Evolutionary conservation across 2,113 vertebrate species (phyloP), one percentile per base, ranked within the genome.

Genomic region (Penelope pileata): DNA sequence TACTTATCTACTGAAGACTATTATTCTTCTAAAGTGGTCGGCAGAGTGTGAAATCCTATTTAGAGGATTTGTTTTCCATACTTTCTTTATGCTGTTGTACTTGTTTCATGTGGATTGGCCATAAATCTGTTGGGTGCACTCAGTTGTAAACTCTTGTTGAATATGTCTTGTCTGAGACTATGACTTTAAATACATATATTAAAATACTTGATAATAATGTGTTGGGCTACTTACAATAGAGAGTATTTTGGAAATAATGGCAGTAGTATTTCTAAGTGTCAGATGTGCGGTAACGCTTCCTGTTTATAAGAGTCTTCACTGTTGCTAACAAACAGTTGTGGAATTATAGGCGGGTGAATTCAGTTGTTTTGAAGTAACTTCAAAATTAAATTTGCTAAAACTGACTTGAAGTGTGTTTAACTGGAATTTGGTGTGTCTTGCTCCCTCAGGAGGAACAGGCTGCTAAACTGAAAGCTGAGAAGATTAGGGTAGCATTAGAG

Each of bases 401-500:
- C 36, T 5, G 23, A 17, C 14, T 43, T 88, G 70, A 82, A 83
- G 23, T 91, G 76, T 87, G 51, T 89, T 75, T 97, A 93, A 97
- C 93, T 79, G 69, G 51, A 60, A 66, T 80, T 87, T 42, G 89
- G 38, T 97, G 48, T 97, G 56, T 90, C 91, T 22, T 97, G 47
- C 98, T 43, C 97, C 91, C 81, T 36, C 91, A 99, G 99, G 99
- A 99, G 96, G 99, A 99, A 76, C 99, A 99, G 96, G 99, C 99
- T 91, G 99, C 99, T 95, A 99, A 99, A 94, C 62, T 99, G 90
- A 99, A 99, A 97, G 99, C 99, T 56, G 99, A 99, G 97, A 99
- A 99, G 98, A 99, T 99, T 85, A 98, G 99, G 91, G 98, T 99
- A 77, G 99, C 99, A 2, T 97, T 99, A 96, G 99, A 99, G 96